phyloP scores from a whole-genome alignment of 2,113 vertebrate genomes.

The Rhabdornis inornatus region DNA sequence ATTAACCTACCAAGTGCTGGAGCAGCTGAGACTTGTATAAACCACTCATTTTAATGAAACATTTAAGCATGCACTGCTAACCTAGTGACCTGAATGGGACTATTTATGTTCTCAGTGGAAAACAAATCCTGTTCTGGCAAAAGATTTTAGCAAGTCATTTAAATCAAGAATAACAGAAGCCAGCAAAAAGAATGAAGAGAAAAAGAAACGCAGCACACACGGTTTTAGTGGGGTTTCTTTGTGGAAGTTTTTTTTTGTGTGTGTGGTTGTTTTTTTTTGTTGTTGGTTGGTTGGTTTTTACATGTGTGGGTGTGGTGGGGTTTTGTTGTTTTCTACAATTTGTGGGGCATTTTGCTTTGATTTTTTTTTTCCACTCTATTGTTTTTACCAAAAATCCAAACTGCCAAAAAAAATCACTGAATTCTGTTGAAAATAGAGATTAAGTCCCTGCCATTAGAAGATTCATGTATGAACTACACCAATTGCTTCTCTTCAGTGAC shows the following conservation, averaged over 20 bases:
- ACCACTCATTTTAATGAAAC: not conserved
- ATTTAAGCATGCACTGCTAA: not conserved
- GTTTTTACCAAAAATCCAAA: not conserved
- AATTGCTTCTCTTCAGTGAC: not conserved
- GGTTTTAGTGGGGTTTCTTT: fast-evolving
- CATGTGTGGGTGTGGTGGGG: not conserved
- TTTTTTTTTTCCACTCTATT: not conserved
- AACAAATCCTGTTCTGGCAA: not conserved
- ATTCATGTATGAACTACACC: not conserved
- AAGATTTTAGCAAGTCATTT: not conserved
- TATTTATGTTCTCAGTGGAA: not conserved
- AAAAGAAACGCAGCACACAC: not conserved
- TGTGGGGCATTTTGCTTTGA: not conserved
- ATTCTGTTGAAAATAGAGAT: not conserved
- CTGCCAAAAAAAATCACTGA: not conserved
- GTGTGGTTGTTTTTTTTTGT: not conserved
- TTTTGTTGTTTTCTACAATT: not conserved
- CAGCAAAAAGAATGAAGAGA: not conserved
- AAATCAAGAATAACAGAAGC: not conserved
- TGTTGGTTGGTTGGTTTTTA: not conserved
- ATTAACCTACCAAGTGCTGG: not conserved
- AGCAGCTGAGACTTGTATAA: not conserved
- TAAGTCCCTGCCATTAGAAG: not conserved
- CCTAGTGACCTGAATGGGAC: not conserved
- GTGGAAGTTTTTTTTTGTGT: not conserved